Base-by-base conservation (phyloP, 2,888 invertebrate genomes). In the Drosophila barbarae region DNA sequence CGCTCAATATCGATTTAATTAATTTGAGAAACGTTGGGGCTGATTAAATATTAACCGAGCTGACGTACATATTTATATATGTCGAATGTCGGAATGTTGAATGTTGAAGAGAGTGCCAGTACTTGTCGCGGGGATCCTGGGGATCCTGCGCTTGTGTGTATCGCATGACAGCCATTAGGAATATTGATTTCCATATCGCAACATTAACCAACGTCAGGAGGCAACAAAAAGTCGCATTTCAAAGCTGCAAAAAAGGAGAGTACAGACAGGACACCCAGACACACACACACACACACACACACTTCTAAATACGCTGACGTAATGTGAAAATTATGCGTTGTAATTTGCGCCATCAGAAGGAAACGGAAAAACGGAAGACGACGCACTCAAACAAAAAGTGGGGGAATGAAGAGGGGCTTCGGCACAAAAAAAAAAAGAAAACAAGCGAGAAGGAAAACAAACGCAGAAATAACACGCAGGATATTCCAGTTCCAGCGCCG, bases 321-420 rank as follows among this genome's bases (percentile, higher is more conserved):
- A 86, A 84, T 84, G 83, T 69, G 85, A 83, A 84, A 86, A 84
- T 84, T 86, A 86, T 84, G 85, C 84, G 78, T 59, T 69, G 77
- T 86, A 86, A 84, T 86, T 84, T 84, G 75, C 72, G 73, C 72
- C 71, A 64, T 64, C 64, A 73, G 68, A 82, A 71, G 84, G 76
- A 78, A 76, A 76, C 70, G 84, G 76, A 78, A 76, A 71, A 77
- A 63, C 76, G 84, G 79, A 84, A 82, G 84, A 67, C 67, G 84
- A 78, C 82, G 84, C 82, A 79, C 84, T 82, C 76, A 70, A 73
- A 66, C 53, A 64, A 67, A 56, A 57, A 63, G 41, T 44, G 41
- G 21, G n/a, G 15, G 42, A 28, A 32, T n/a, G 23, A 26, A 15
- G 28, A 34, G 35, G 21, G 21, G 49, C 56, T 13, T 30, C 13